Percentiles rank a stretch among this genome's conserved stretches.
phyloP scores from a whole-genome alignment of 2,888 invertebrate species.

The Rapana venosa region DNA sequence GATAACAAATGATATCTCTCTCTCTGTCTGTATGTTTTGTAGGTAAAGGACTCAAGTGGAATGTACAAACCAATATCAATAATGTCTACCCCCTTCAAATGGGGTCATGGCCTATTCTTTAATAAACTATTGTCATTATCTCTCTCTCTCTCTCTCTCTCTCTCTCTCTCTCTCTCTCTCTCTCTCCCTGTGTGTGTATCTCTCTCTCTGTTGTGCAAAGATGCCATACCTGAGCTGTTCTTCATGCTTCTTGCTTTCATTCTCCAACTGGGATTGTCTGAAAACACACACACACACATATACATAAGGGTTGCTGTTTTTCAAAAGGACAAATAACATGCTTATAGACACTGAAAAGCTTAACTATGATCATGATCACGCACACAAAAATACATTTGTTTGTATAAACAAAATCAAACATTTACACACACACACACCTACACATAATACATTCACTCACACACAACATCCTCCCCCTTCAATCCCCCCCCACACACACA shows the following conservation, averaged over 20 bases:
- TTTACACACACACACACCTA: background rate
- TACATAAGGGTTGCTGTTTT: background rate
- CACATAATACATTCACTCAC: background rate
- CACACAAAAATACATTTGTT: background rate
- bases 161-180: background rate
- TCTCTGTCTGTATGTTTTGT: no score
- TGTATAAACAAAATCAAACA: no score
- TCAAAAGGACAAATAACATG: background rate
- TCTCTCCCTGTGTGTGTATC: background rate
- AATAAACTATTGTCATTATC: no score
- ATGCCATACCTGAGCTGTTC: slow-evolving; percentile 65
- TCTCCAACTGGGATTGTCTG: slow-evolving; percentile 68
- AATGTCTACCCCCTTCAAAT: no score
- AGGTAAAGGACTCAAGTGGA: no score
- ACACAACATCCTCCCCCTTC: background rate
- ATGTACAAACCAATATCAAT: no score
- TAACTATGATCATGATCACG: background rate
- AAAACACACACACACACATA: slow-evolving; percentile 27
- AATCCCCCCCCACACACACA: background rate
- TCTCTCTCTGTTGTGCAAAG: background rate
- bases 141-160: background rate
- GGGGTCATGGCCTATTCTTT: no score
- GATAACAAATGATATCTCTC: background rate
- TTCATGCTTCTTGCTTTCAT: slow-evolving; percentile 68
- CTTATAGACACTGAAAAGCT: background rate